Percentiles rank a stretch among this genome's conserved stretches.
Conservation (phyloP, 2,888 invertebrate species). For the Netelia virgata region DNA sequence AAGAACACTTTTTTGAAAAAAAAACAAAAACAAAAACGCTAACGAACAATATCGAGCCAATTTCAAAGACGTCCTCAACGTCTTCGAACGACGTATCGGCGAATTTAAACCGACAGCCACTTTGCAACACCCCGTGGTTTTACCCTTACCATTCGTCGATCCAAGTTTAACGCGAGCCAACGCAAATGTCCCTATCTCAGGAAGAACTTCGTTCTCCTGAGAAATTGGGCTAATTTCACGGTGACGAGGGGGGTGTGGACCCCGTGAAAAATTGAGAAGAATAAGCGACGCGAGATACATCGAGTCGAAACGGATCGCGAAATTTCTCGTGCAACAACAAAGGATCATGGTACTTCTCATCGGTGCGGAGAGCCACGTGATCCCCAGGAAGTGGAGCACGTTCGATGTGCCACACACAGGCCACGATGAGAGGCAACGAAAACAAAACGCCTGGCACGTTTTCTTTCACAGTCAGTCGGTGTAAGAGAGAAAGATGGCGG, state of each 20-base stretch:
- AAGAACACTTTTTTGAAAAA: too few relatives aligned
- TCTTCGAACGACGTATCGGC: background rate
- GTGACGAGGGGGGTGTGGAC: background rate
- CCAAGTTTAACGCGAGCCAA: too few relatives aligned
- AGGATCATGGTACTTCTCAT: background rate
- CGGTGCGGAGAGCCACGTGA: slow-evolving; percentile 6
- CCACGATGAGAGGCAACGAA: slow-evolving; percentile 21
- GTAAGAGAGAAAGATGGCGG: background rate
- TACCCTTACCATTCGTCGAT: too few relatives aligned
- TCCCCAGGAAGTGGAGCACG: slow-evolving; percentile 52
- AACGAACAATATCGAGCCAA: background rate
- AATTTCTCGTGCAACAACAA: slow-evolving; percentile 25
- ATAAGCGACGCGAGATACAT: background rate
- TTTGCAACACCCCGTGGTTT: too few relatives aligned
- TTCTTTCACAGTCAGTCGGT: slow-evolving; percentile 58
- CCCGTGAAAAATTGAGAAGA: slow-evolving; percentile 2
- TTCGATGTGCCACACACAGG: slow-evolving; percentile 35
- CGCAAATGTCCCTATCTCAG: too few relatives aligned
- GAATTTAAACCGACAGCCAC: too few relatives aligned
- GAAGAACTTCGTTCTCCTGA: slow-evolving; percentile 1
- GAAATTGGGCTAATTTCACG: slow-evolving; percentile 58
- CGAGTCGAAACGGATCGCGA: slow-evolving; percentile 9
- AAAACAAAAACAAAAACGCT: background rate
- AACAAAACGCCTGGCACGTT: slow-evolving; percentile 37
- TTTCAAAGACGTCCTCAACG: background rate